These are phyloP conservation scores for Drosophila arizonae DNA, from an alignment of 1,140 invertebrate genomes.

Conservation along the genomic window DNA sequence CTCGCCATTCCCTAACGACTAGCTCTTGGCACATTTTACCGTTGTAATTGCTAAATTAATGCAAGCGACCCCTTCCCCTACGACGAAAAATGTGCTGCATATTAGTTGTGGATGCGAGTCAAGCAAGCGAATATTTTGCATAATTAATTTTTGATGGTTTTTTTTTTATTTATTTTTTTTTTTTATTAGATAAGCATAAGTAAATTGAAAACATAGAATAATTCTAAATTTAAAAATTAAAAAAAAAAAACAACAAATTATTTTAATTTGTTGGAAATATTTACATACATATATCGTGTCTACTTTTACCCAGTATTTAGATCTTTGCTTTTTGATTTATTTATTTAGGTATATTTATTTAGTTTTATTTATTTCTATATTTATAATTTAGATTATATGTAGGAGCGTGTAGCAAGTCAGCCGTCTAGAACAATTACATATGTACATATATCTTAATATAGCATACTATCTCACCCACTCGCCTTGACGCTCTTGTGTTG, in stretches of 20 bases:
- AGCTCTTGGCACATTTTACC: conserved; percentile 56
- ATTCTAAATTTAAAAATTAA: too few species aligned
- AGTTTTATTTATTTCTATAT: neutral
- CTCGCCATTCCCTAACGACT: conserved; percentile 7
- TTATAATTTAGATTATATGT: conserved; percentile 5
- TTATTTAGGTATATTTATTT: neutral
- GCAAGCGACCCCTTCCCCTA: conserved; percentile 40
- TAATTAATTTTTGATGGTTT: neutral
- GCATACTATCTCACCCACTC: conserved; percentile 20
- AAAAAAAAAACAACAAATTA: too few species aligned
- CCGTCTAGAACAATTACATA: conserved; percentile 35
- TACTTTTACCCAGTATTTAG: neutral
- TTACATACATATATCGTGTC: too few species aligned
- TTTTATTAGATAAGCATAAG: too few species aligned
- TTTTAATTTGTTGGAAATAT: too few species aligned
- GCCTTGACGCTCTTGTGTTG: neutral
- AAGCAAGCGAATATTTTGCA: conserved; percentile 2
- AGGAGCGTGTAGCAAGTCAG: neutral
- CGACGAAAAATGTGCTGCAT: conserved; percentile 35
- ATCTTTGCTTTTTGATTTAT: neutral
- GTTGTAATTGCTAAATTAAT: conserved; percentile 78
- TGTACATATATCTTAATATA: conserved; percentile 41
- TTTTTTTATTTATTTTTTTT: too few species aligned
- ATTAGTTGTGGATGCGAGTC: conserved; percentile 33
- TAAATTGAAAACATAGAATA: too few species aligned